Base-by-base conservation (phyloP, 2,113 vertebrate species). In the Ellobius talpinus region DNA sequence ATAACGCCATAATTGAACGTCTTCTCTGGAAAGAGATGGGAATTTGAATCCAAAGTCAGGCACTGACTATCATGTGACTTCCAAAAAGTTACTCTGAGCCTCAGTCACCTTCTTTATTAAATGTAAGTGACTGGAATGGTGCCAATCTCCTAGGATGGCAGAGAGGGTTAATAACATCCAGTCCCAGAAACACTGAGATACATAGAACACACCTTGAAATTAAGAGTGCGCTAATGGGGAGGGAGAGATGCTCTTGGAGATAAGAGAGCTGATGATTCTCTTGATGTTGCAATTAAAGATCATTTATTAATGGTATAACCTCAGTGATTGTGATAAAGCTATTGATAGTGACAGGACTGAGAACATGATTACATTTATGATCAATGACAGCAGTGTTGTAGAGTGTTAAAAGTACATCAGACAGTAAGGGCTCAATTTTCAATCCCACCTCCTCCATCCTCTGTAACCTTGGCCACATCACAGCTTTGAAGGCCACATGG, bases 281-380 rank as follows among this genome's bases (percentile, higher is more conserved):
- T 26, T 72, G 50, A 73, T 52, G 96, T 61, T 76, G 86, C 81
- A 21, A 92, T 92, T 91, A 97, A 58, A 91, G 74, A 39, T 55
- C 87, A 47, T 39, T 94, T 93, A 82, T 82, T 63, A 73, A 92
- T 50, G 77, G 47, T 61, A 72, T 66, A 36, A 90, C 50, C 50
- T 86, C 96, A 55, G 77, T 19, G 79, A 86, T 70, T 90, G 90
- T 79, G 79, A 85, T 79, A 66, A 82, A 72, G 78, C 76, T 70
- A 42, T 81, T 88, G 79, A 81, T 55, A 65, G 65, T 47, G 68
- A 73, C 55, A 76, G 87, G 90, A 45, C 45, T 1, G 88, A 50
- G 89, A 19, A 36, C 65, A 33, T 61, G 45, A 85, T 85, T 29
- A 50, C 61, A 78, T 0, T 82, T 78, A 93, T 36, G 52, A 92